phyloP scores from a whole-genome alignment of 2,113 vertebrate species.

The Saccopteryx bilineata region DNA sequence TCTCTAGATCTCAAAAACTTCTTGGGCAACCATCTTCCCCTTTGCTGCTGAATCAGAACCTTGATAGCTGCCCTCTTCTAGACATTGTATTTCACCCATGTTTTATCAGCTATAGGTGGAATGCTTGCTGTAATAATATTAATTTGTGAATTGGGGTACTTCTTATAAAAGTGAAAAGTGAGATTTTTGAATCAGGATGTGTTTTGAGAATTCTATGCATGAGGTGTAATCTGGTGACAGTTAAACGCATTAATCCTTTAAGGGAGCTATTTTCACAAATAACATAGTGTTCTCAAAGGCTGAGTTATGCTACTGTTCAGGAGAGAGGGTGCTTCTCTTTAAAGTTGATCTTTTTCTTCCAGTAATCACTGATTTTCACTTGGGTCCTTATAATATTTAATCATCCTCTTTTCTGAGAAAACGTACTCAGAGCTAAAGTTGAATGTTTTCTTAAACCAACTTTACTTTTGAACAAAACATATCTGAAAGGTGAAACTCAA shows the following conservation, averaged over 20 bases:
- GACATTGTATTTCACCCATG: neutral
- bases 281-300: slow-evolving; percentile 10
- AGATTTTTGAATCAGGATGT: slow-evolving; percentile 26
- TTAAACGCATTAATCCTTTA: neutral
- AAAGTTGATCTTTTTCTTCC: neutral
- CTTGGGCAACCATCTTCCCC: neutral
- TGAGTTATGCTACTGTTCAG: neutral
- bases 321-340: neutral
- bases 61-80: neutral
- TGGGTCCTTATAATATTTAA: neutral
- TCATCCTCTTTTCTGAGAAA: slow-evolving; percentile 22
- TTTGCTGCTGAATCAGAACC: neutral
- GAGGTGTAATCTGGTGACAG: neutral
- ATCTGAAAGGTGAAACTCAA: slow-evolving; percentile 67
- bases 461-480: slow-evolving; percentile 70
- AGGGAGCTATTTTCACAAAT: slow-evolving; percentile 51
- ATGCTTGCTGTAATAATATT: slow-evolving; percentile 14
- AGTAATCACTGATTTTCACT: slow-evolving; percentile 43
- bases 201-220: slow-evolving; percentile 46
- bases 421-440: slow-evolving; percentile 53
- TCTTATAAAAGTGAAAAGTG: neutral
- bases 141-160: neutral
- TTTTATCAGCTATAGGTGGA: neutral
- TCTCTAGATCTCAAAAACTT: neutral
- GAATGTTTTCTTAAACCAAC: slow-evolving; percentile 51